Evolutionary conservation across 2,113 vertebrate species (phyloP), one percentile per base, ranked within the genome.

Genomic region (Gallinago paraguaiae): DNA sequence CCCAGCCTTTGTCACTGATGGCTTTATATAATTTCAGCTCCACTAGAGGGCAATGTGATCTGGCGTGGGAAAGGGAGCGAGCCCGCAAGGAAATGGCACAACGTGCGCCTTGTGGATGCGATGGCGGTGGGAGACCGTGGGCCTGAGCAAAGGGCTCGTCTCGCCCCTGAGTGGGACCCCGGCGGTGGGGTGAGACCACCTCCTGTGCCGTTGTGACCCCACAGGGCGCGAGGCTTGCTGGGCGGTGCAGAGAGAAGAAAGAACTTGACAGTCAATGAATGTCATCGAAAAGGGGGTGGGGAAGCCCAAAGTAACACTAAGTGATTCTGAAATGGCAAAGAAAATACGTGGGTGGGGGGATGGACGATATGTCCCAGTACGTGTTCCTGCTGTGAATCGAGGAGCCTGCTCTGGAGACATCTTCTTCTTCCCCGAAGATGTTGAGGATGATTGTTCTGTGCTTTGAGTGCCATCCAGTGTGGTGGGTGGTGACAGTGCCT

Each of bases 1-100:
- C 53, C 19, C 70, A 9, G 65, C 14, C 24, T 2, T 5, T 12
- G 63, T 18, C 20, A 3, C 39, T 11, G 63, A 43, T 24, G 76
- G 60, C 12, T 89, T 39, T 50, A 10, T 18, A 48, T 8, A 35
- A 30, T 16, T 22, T 8, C 64, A 27, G 4, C 63, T 90, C 96
- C 96, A 30, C 95, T 92, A 96, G 95, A 91, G 95, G 95, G 95
- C 96, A 86, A 71, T 92, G 74, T 14, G 88, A 45, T 68, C 4
- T 39, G 94, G 24, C 20, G 3, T 9, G 79, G 95, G 90, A 39
- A 16, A 7, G 51, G 60, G 20, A 78, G 46, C 3, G 2, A 19
- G 57, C 10, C 1, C 4, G 37, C 0, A 28, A 14, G 67, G 57
- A 16, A 28, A 17, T 7, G n/a, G 30, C 69, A 24, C n/a, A 3